phyloP scores from a whole-genome alignment of 2,888 invertebrate species.

The Dicyrtoma fusca region DNA sequence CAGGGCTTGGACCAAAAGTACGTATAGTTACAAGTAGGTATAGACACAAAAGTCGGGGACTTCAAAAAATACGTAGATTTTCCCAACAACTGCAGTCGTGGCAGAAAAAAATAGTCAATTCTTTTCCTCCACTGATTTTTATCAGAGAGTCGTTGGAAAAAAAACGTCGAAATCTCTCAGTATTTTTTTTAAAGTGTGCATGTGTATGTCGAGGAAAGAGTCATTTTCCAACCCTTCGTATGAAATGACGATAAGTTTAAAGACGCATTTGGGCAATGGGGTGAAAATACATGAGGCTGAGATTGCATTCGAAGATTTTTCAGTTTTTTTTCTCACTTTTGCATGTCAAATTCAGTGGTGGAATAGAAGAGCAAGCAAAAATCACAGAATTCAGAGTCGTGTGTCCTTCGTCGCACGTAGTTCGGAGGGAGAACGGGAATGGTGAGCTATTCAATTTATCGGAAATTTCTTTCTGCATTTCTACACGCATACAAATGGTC shows the following conservation, averaged over 20 bases:
- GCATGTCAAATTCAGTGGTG: constrained; percentile 29
- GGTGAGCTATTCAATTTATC: no score
- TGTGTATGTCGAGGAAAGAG: constrained; percentile 17
- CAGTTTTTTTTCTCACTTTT: constrained; percentile 24
- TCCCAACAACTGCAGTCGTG: constrained; percentile 13
- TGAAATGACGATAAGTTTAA: constrained; percentile 39
- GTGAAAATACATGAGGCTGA: constrained; percentile 38
- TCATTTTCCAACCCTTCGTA: constrained; percentile 31
- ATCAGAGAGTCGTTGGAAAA: constrained; percentile 19
- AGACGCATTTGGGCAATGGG: constrained; percentile 42
- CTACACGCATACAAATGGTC: no score
- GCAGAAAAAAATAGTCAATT: constrained; percentile 19
- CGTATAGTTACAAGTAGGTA: no score
- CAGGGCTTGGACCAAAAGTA: no score
- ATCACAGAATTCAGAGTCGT: background rate
- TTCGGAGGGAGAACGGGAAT: no score
- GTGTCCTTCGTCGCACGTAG: no score
- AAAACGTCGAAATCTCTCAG: constrained; percentile 27
- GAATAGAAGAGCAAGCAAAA: background rate
- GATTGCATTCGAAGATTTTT: constrained; percentile 19
- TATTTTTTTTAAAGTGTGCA: constrained; percentile 22
- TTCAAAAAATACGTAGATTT: background rate
- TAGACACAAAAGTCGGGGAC: constrained; percentile 12
- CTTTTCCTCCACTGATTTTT: constrained; percentile 14
- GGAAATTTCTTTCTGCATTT: no score